Base-by-base conservation (phyloP, 2,113 vertebrate genomes). In the Otis tarda region DNA sequence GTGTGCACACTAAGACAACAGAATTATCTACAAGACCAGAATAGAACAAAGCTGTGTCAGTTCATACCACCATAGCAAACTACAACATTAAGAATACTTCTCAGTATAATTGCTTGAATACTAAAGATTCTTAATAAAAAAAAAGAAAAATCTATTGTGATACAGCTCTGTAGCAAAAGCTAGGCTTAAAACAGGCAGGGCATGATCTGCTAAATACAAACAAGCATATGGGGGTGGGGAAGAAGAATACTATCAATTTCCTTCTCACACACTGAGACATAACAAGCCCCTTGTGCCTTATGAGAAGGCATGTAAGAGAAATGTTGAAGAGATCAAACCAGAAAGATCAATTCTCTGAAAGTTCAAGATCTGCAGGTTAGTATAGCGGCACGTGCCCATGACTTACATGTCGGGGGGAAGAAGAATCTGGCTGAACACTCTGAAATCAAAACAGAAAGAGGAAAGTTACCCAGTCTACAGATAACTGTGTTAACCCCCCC, bases 381-480 rank as follows among this genome's bases (percentile, higher is more conserved):
- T 88, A 95, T 69, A 97, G 95, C 67, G 91, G 12, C 33, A 93
- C 10, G 24, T 22, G 86, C 15, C 69, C 69, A 37, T 35, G 31
- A 98, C 99, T 99, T 98, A 99, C 99, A 90, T 99, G 99, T 98
- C 99, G 98, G 86, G 99, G 99, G 67, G 99, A 99, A 88, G 99
- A 99, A 93, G 99, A 99, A 98, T 99, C 99, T 87, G 99, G 99
- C 55, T 99, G 99, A 93, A 99, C 99, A 24, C 99, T 99, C 99
- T 99, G 97, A 94, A 96, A 98, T 31, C 84, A 41, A 95, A 96
- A 97, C 4, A 90, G 33, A 87, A 96, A 96, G 41, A 79, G 5
- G 2, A 53, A 74, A 41, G 78, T 90, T 39, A 82, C 59, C 83
- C 80, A 89, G 30, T 37, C 50, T 71, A 52, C 18, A 45, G 55